Evolutionary conservation across 2,888 invertebrate genomes (phyloP), one percentile per base, ranked within the genome.

Genomic region (Mechanitis messenoides): DNA sequence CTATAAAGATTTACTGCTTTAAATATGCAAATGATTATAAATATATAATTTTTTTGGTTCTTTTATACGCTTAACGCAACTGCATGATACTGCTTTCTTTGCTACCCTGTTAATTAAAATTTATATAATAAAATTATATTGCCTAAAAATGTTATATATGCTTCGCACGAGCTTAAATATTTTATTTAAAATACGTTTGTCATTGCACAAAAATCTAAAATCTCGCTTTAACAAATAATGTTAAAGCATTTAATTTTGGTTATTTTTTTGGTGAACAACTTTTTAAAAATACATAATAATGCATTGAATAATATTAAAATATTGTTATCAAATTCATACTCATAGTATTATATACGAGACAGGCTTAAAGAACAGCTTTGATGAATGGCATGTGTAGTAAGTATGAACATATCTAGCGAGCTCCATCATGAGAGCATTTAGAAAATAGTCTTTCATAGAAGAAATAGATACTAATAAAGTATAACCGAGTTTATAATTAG

Each of bases 1-100:
- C 78, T 82, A 67, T 61, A 66, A 60, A 60, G 50, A 56, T 55
- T 68, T 61, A 69, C 60, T 59, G 74, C 73, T 74, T 74, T 73
- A 70, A 69, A 71, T 71, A 74, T 74, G 73, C 71, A 67, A 63
- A 54, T 61, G 62, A 47, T 59, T 67, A 55, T 63, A n/a, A 33
- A 65, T 60, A 58, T 62, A 56, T 63, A 66, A 56, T 62, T 38
- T 42, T 7, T 59, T 50, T 64, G 53, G 58, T 57, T 57, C 9
- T 42, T 33, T n/a, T 58, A 33, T 54, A 33, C 11, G 66, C 66
- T 64, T 64, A 42, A 60, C 56, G 60, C 66, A 55, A 62, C 59
- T 62, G 66, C 66, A 66, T 66, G 66, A 56, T 55, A 66, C 53
- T 46, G 66, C 66, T 50, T 62, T 59, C 50, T 50, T 66, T 59